Evolutionary conservation across 2,797 vertebrate species (phyloP).

Genomic region (Amblyraja radiata): DNA sequence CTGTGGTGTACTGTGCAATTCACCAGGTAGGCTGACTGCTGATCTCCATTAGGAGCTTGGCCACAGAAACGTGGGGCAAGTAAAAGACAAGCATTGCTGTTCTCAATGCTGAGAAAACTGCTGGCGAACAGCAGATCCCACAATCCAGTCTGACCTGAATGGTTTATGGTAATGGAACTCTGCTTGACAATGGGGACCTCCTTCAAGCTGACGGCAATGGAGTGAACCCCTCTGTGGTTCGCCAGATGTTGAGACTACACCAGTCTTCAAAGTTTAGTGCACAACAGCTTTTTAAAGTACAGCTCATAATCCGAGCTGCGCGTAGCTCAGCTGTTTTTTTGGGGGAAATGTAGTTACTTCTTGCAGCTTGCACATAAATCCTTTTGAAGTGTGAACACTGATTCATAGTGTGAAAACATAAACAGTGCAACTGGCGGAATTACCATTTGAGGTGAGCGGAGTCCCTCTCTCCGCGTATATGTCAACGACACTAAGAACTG

Average conservation of each 20-base stretch:
- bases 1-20: too few relatives aligned
- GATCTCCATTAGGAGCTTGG: too few relatives aligned
- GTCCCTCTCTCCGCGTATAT: neutral
- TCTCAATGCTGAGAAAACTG: too few relatives aligned
- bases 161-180: neutral
- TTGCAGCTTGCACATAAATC: constrained; percentile 8
- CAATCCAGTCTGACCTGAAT: neutral
- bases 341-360: neutral
- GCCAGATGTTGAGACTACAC: neutral
- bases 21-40: too few relatives aligned
- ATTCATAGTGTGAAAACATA: neutral
- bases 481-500: neutral
- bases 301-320: neutral
- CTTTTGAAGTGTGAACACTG: neutral
- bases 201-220: neutral
- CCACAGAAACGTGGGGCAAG: too few relatives aligned
- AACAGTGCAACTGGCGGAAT: constrained; percentile 1
- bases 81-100: too few relatives aligned
- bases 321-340: constrained; percentile 6
- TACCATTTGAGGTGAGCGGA: neutral
- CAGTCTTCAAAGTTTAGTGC: too few relatives aligned
- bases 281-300: neutral
- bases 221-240: neutral
- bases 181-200: neutral
- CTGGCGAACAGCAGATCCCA: too few relatives aligned